Conservation (phyloP, 2,113 vertebrate species). For the Burhinus bistriatus region DNA sequence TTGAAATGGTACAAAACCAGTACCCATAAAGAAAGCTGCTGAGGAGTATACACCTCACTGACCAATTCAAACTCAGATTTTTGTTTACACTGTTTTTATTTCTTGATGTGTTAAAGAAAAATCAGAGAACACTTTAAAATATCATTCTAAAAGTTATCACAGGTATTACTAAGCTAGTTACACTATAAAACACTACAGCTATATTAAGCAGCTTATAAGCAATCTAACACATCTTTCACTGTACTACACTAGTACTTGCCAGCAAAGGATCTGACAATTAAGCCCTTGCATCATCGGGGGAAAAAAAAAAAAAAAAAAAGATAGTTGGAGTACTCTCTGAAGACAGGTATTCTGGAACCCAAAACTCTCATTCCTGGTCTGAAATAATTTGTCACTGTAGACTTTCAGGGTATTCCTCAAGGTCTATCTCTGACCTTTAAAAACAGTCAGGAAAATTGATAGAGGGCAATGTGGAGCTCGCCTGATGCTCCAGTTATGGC, state of each 20-base stretch:
- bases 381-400: not conserved
- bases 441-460: not conserved
- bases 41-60: not conserved
- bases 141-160: not conserved
- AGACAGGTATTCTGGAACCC: not conserved
- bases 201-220: not conserved
- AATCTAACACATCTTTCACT: not conserved
- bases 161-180: not conserved
- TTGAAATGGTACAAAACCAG: not conserved
- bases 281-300: not conserved
- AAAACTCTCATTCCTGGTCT: not conserved
- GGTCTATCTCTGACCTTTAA: not conserved
- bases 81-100: not conserved
- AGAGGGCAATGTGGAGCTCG: not conserved
- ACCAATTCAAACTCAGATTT: not conserved
- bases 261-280: not conserved
- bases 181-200: not conserved
- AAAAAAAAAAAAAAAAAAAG: not conserved
- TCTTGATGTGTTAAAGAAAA: too few relatives aligned
- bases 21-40: not conserved
- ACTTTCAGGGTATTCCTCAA: not conserved
- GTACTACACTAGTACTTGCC: not conserved
- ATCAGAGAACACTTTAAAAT: not conserved
- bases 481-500: not conserved
- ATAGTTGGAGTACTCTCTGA: not conserved